Conservation (phyloP, 2,797 vertebrate genomes). For the Mormyrops boulengeri region DNA sequence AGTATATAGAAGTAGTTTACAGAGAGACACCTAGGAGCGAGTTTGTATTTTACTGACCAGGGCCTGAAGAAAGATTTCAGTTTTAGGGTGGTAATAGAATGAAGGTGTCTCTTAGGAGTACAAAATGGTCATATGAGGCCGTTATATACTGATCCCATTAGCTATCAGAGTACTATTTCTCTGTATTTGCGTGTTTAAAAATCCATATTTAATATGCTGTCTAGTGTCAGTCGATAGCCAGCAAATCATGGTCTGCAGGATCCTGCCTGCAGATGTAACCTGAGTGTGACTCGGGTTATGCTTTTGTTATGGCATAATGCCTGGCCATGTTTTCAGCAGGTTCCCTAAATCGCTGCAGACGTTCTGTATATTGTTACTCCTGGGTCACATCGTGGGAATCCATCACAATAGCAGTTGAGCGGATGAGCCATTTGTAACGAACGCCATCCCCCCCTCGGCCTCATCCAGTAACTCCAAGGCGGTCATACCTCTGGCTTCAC, state of each 20-base stretch:
- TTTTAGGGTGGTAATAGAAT: neutral
- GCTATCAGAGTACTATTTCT: neutral
- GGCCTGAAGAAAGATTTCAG: neutral
- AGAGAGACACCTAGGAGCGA: neutral
- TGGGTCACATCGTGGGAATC: neutral
- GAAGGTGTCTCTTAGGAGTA: neutral
- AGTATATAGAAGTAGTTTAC: neutral
- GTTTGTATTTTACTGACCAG: neutral
- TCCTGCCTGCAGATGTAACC: neutral
- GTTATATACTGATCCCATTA: neutral
- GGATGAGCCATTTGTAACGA: neutral
- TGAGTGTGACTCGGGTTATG: neutral
- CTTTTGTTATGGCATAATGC: neutral
- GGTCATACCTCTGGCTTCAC: neutral
- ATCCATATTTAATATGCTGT: conserved; percentile 1
- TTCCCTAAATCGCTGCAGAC: neutral
- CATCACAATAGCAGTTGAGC: too few species aligned
- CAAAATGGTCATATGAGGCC: neutral
- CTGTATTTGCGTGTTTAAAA: neutral
- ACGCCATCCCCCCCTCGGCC: neutral
- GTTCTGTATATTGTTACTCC: neutral
- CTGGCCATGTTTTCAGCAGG: neutral
- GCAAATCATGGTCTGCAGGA: neutral
- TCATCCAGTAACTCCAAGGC: neutral
- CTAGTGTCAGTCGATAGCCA: neutral